A percentile compares a stretch with the other conserved stretches of the same genome.
These are phyloP conservation scores for Ethmia dodecea DNA, from an alignment of 2,888 invertebrate species.

Conservation along the genomic window DNA sequence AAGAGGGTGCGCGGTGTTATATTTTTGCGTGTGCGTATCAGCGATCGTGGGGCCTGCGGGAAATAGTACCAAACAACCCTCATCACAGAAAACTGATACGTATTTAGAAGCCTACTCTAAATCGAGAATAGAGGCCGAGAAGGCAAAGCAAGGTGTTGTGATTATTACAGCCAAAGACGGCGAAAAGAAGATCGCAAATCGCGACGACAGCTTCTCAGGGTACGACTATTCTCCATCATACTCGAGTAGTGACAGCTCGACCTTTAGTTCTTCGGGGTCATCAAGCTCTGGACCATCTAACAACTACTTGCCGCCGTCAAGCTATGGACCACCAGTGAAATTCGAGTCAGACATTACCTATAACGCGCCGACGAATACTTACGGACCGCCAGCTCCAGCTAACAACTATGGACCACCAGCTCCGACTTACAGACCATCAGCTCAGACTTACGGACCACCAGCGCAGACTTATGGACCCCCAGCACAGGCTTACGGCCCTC, in stretches of 20 bases:
- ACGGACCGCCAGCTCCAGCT: slow-evolving; percentile 42
- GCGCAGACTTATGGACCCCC: slow-evolving; percentile 54
- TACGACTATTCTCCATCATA: slow-evolving; percentile 64
- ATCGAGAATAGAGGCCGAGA: slow-evolving; percentile 68
- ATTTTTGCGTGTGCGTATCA: slow-evolving; percentile 42
- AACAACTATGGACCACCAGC: slow-evolving; percentile 48
- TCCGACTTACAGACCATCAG: slow-evolving; percentile 63
- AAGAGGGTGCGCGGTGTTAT: slow-evolving; percentile 39
- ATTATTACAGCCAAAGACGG: slow-evolving; percentile 68
- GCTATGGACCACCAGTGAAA: slow-evolving; percentile 52
- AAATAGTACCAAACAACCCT: slow-evolving; percentile 46
- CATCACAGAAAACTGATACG: slow-evolving; percentile 69
- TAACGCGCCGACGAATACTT: slow-evolving; percentile 49
- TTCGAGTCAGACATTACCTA: slow-evolving; percentile 54
- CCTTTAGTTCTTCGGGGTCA: slow-evolving; percentile 44
- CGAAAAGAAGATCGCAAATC: slow-evolving; percentile 66
- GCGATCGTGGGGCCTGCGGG: slow-evolving; percentile 58
- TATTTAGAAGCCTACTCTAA: slow-evolving; percentile 82
- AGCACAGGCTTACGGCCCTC: slow-evolving; percentile 59
- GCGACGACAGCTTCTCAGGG: slow-evolving; percentile 62
- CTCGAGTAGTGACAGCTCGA: slow-evolving; percentile 37
- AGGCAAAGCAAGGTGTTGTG: slow-evolving; percentile 59
- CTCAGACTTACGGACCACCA: slow-evolving; percentile 54
- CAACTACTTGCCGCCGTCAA: slow-evolving; percentile 41
- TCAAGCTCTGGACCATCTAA: slow-evolving; percentile 31